Evolutionary conservation across 30 jellyfish, hydroid and myxozoan species (phyloP).

Genomic region (Turritopsis dohrnii): DNA sequence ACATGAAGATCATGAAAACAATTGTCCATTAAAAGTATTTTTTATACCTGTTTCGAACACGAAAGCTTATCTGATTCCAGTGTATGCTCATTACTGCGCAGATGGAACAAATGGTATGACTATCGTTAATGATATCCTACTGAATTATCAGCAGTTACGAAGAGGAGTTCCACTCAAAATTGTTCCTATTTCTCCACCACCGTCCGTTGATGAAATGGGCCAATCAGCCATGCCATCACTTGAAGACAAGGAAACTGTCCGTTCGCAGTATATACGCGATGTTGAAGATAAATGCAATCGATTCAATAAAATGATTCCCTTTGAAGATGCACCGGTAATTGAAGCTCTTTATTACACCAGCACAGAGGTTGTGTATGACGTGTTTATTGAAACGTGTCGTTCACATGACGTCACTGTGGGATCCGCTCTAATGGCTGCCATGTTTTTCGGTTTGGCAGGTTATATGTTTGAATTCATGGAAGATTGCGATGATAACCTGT

Average conservation of each 20-base stretch:
- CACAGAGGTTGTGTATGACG: background rate
- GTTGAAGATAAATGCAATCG: background rate
- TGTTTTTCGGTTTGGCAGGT: constrained; percentile 5
- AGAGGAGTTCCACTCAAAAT: background rate
- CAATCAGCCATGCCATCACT: background rate
- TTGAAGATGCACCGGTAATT: background rate
- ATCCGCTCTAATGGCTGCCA: constrained; percentile 6
- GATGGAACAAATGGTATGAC: constrained; percentile 19
- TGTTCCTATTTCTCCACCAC: constrained; percentile 2
- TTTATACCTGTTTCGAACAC: background rate
- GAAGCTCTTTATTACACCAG: constrained; percentile 10
- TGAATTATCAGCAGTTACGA: background rate
- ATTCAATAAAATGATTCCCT: background rate
- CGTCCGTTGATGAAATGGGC: constrained; percentile 3
- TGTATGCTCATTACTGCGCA: background rate
- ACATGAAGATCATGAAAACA: background rate
- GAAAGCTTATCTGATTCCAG: constrained; percentile 1
- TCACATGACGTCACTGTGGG: background rate
- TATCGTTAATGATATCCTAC: background rate
- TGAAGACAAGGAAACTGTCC: background rate
- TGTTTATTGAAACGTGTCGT: background rate
- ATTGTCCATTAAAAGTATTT: background rate
- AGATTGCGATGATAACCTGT: background rate
- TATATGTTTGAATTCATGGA: background rate
- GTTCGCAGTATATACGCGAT: background rate